Evolutionary conservation across 2,888 invertebrate genomes (phyloP).

Genomic region (Uropetala carovei): DNA sequence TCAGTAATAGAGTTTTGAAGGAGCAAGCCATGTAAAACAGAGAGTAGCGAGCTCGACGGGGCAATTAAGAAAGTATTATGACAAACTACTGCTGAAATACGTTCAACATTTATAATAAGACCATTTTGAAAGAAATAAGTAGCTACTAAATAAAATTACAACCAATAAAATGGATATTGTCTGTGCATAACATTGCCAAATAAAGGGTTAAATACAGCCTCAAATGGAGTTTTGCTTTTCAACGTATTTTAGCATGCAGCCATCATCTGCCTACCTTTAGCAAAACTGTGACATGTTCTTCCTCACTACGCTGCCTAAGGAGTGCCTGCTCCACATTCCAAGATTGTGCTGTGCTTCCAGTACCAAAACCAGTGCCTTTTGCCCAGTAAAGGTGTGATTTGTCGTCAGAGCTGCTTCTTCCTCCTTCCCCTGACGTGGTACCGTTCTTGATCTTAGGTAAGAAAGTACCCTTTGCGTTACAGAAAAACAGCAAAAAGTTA

Average conservation of each 20-base stretch:
- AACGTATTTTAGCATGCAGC: no score
- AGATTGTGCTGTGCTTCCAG: slow-evolving; percentile 95
- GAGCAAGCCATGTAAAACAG: no score
- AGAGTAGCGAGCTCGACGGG: no score
- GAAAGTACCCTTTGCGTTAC: neutral
- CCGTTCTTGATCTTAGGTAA: slow-evolving; percentile 30
- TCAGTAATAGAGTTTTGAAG: no score
- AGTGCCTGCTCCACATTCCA: slow-evolving; percentile 99
- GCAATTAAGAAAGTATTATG: no score
- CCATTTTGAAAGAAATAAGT: no score
- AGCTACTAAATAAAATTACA: no score
- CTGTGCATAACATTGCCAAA: no score
- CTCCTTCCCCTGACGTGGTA: slow-evolving; percentile 67
- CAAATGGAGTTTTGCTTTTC: neutral
- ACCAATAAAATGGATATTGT: no score
- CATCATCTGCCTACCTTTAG: slow-evolving; percentile 77
- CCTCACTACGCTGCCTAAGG: slow-evolving; percentile 91
- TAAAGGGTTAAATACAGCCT: neutral
- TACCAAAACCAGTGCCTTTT: slow-evolving; percentile 97
- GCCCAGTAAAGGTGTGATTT: slow-evolving; percentile 93
- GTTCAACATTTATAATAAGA: no score
- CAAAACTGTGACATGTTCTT: slow-evolving; percentile 94
- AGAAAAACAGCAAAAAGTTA: neutral
- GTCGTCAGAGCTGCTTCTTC: slow-evolving; percentile 77
- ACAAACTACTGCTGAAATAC: no score